Percentiles rank a stretch among this genome's conserved stretches.
These are phyloP conservation scores for Globia sparganii DNA, from an alignment of 2,888 invertebrate genomes.

Conservation along the genomic window DNA sequence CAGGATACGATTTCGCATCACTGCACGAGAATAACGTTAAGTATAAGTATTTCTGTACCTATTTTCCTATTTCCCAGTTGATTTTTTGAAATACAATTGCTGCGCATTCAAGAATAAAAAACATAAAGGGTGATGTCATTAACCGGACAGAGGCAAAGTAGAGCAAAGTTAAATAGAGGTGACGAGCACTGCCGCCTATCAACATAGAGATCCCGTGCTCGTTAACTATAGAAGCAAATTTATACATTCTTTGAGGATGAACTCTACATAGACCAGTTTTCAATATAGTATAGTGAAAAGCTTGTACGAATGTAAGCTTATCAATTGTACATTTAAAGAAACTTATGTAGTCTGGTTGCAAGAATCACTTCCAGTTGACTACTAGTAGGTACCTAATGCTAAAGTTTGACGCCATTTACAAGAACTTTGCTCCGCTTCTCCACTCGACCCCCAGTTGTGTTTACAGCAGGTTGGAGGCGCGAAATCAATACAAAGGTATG, in stretches of 20 bases:
- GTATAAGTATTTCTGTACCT: constrained; percentile 25
- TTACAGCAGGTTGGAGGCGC: constrained; percentile 23
- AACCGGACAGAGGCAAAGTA: constrained; percentile 15
- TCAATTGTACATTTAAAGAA: constrained; percentile 11
- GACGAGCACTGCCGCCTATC: constrained; percentile 12
- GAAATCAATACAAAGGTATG: constrained; percentile 35
- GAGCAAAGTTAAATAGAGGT: constrained; percentile 38
- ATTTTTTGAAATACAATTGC: constrained; percentile 29
- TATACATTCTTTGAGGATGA: neutral
- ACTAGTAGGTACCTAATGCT: constrained; percentile 24
- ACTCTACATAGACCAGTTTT: constrained; percentile 1
- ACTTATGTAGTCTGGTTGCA: constrained; percentile 23
- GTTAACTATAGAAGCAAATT: constrained; percentile 1
- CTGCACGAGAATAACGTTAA: constrained; percentile 51
- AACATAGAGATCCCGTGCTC: constrained; percentile 21
- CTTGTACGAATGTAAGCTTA: constrained; percentile 6
- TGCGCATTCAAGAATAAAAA: constrained; percentile 13
- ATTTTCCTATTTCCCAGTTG: constrained; percentile 8
- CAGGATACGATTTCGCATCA: constrained; percentile 59
- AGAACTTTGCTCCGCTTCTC: constrained; percentile 31
- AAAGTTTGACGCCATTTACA: constrained; percentile 53
- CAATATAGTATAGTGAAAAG: constrained; percentile 20
- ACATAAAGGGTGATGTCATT: constrained; percentile 18
- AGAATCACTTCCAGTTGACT: constrained; percentile 29
- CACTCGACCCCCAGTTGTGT: constrained; percentile 45